Base-by-base conservation (phyloP, 2,797 vertebrate genomes). In the Uromys caudimaculatus region DNA sequence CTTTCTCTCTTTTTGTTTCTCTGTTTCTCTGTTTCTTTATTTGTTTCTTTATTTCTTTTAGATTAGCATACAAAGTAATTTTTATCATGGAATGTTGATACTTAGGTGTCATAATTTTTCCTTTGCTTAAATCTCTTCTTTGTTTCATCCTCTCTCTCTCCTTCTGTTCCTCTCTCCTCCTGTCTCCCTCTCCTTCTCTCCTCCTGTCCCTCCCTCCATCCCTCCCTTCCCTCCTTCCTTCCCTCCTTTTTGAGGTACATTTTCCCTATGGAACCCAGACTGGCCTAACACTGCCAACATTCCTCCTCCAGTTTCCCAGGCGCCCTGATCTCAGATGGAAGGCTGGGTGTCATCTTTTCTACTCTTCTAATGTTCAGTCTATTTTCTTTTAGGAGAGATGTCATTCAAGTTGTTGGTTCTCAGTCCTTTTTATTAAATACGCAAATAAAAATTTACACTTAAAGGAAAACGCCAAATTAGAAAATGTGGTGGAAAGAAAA, bases 401-500 rank as follows among this genome's bases (percentile, higher is more conserved):
- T 1, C 5, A 52, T 13, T 90, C 14, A 67, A n/a, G 35, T 90
- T 90, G 13, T 52, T 52, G 2, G 52, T 90, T 81, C 47, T 32
- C n/a, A 41, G 6, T 23, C 6, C 12, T 38, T 88, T 19, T 11
- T 38, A 83, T 27, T 86, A 8, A 56, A n/a, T 77, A n/a, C 69
- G 0, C 52, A 67, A 91, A 89, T 47, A 71, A 87, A 76, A n/a
- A 29, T 96, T 89, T 64, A 77, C 14, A 82, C 88, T 88, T 75
- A 79, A 96, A 95, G 44, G 67, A 91, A 92, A 50, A 78, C 32
- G 71, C 47, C 16, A 79, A 81, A 8, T 58, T 78, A 29, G 77
- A 62, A 91, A 56, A 29, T 56, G 4, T 41, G 10, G 9, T 50
- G 17, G 16, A 92, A 89, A 19, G 54, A 64, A 54, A 2, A 62